A percentile compares a stretch with the other conserved stretches of the same genome.
phyloP scores from a whole-genome alignment of 2,888 invertebrate genomes.

The Hydriomena furcata region DNA sequence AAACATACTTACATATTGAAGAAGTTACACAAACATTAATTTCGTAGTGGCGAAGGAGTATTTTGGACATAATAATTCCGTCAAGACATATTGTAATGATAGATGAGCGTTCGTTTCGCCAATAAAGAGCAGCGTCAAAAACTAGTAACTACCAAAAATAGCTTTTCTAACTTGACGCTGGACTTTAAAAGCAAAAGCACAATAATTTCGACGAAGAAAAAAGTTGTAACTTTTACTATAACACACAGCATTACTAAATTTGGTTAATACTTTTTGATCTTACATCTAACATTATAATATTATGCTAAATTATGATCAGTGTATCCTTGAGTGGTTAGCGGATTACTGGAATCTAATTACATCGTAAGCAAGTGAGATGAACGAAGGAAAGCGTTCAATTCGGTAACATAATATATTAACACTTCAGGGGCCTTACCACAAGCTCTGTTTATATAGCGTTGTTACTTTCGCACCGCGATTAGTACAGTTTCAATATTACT shows the following conservation, averaged over 20 bases:
- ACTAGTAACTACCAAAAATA: constrained; percentile 39
- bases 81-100: constrained; percentile 39
- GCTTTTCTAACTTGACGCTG: constrained; percentile 42
- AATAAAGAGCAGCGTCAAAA: constrained; percentile 54
- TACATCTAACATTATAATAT: constrained; percentile 69
- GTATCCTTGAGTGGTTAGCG: constrained; percentile 69
- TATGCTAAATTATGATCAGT: constrained; percentile 78
- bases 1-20: constrained; percentile 40
- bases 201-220: constrained; percentile 54
- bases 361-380: constrained; percentile 56
- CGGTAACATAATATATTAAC: constrained; percentile 50
- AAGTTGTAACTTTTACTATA: constrained; percentile 58
- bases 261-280: constrained; percentile 73
- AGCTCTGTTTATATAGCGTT: too few species aligned
- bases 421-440: too few species aligned
- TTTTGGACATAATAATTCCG: constrained; percentile 42
- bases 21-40: constrained; percentile 42
- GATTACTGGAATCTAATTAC: constrained; percentile 62
- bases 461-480: too few species aligned
- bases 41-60: constrained; percentile 42
- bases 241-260: constrained; percentile 79
- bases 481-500: too few species aligned
- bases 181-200: constrained; percentile 45
- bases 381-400: constrained; percentile 10
- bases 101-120: constrained; percentile 34